These are phyloP conservation scores for Pseudomyrmex pallidus DNA, from an alignment of 1,140 invertebrate genomes.

Conservation along the genomic window DNA sequence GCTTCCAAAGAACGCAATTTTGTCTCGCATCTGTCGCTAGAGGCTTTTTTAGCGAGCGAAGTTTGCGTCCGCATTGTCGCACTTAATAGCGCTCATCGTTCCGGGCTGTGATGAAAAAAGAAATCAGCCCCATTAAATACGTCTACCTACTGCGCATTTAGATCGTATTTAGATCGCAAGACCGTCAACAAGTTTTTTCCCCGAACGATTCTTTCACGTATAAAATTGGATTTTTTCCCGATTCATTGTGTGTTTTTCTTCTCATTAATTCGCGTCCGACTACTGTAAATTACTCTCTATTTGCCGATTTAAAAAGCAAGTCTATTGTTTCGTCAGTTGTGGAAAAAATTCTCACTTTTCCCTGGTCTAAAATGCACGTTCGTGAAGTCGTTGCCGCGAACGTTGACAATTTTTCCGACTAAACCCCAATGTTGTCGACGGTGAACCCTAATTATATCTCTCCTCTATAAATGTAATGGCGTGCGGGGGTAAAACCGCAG, in stretches of 20 bases:
- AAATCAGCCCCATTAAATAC: conserved; percentile 24
- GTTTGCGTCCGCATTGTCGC: not conserved
- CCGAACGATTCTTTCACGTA: no score
- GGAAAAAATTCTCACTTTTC: not conserved
- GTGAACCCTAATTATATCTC: conserved; percentile 11
- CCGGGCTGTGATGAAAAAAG: not conserved
- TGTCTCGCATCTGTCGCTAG: conserved; percentile 74
- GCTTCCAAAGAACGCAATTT: conserved; percentile 70
- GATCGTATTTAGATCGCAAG: not conserved
- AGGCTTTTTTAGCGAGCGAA: conserved; percentile 55
- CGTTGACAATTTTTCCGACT: not conserved
- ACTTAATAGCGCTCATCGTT: not conserved
- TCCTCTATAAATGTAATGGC: conserved; percentile 22
- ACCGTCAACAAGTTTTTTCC: not conserved
- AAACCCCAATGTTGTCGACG: not conserved
- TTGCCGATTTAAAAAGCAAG: no score
- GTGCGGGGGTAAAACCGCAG: conserved; percentile 23
- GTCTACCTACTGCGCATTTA: conserved; percentile 24
- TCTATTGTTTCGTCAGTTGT: not conserved
- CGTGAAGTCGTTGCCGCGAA: not conserved
- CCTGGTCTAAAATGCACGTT: not conserved
- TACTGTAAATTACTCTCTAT: no score
- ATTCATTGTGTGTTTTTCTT: not conserved
- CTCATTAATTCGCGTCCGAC: no score
- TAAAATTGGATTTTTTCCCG: not conserved